Evolutionary conservation across 2,888 invertebrate genomes (phyloP).

Genomic region (Tiliacea aurago): DNA sequence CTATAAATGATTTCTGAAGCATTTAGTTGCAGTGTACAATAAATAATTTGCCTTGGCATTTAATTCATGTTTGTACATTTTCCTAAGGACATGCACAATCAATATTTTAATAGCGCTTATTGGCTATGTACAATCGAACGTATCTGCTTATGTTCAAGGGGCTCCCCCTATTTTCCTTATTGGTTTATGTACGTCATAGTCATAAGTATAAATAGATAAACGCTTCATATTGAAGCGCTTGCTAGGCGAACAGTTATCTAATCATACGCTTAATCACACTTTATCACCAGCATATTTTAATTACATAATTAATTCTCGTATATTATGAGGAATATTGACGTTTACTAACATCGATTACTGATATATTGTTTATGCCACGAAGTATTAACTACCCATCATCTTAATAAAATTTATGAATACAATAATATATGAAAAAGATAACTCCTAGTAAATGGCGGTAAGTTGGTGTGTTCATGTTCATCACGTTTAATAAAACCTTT

Average conservation of each 20-base stretch:
- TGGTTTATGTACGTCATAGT: constrained; percentile 29
- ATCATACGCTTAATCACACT: constrained; percentile 25
- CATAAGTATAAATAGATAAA: constrained; percentile 34
- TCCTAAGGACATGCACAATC: constrained; percentile 26
- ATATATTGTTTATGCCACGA: not conserved
- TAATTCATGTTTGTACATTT: constrained; percentile 22
- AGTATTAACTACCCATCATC: not conserved
- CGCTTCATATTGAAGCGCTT: constrained; percentile 22
- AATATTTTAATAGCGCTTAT: constrained; percentile 38
- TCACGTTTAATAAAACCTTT: no score
- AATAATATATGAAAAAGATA: not conserved
- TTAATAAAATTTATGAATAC: not conserved
- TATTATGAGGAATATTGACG: constrained; percentile 1
- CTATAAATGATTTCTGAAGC: constrained; percentile 13
- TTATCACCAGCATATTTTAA: constrained; percentile 22
- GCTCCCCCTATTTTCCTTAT: constrained; percentile 39
- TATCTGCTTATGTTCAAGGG: constrained; percentile 35
- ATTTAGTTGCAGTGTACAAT: not conserved
- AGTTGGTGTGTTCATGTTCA: not conserved
- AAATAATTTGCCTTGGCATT: constrained; percentile 28
- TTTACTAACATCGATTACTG: constrained; percentile 1
- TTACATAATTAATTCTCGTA: constrained; percentile 21
- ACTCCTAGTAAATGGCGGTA: not conserved
- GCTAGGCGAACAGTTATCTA: constrained; percentile 29
- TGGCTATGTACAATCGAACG: constrained; percentile 2